Conservation (phyloP, 2,113 vertebrate genomes). For the Tyto alba region DNA sequence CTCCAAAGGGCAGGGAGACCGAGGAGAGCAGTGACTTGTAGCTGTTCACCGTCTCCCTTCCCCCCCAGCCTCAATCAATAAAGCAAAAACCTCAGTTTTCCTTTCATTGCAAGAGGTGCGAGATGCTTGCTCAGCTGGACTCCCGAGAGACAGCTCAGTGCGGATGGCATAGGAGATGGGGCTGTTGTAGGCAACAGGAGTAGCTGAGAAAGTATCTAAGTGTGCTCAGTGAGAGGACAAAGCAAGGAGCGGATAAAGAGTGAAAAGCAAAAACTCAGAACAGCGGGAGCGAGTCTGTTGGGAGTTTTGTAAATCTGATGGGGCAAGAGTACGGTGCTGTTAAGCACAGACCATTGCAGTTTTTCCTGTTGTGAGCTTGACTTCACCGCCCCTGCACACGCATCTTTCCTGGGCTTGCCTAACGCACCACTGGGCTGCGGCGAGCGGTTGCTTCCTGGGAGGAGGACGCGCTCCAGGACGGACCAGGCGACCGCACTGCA, state of each 20-base stretch:
- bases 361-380: neutral
- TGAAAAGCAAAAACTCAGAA: neutral
- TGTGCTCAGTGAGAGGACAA: neutral
- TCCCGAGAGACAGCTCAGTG: accelerated
- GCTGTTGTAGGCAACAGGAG: neutral
- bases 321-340: neutral
- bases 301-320: neutral
- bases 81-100: neutral
- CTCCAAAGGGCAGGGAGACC: neutral
- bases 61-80: neutral
- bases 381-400: neutral
- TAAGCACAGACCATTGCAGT: neutral
- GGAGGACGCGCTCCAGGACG: neutral
- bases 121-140: neutral
- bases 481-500: accelerated
- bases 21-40: neutral
- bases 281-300: neutral
- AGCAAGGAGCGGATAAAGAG: neutral
- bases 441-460: neutral
- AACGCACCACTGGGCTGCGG: accelerated
- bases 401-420: neutral
- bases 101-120: neutral
- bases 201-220: neutral
- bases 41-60: neutral
- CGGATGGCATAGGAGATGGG: neutral